phyloP scores from a whole-genome alignment of 2,888 invertebrate species.

The Belgica antarctica region DNA sequence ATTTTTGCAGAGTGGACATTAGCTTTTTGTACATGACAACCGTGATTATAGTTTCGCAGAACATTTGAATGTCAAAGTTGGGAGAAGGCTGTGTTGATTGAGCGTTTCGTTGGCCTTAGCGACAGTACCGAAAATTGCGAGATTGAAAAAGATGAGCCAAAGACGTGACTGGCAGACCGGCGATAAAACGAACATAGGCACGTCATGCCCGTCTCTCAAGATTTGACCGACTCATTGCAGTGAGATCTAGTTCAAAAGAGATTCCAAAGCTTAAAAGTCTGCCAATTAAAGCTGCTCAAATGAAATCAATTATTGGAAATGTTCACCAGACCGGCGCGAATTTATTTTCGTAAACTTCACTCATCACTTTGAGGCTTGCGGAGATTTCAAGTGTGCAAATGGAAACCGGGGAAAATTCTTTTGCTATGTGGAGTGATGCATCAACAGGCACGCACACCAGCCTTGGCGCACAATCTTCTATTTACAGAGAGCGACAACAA shows the following conservation, averaged over 20 bases:
- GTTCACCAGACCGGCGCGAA: too few relatives aligned
- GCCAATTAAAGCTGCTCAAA: constrained; percentile 2
- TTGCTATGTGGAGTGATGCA: neutral
- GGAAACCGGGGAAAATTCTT: neutral
- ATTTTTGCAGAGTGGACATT: neutral
- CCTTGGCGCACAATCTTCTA: constrained; percentile 12
- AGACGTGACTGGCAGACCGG: neutral
- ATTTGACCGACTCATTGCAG: too few relatives aligned
- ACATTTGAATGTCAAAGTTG: too few relatives aligned
- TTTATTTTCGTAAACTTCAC: too few relatives aligned
- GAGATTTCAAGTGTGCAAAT: neutral
- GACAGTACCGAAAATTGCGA: too few relatives aligned
- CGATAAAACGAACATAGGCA: neutral
- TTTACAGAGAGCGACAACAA: neutral
- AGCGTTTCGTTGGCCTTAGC: neutral
- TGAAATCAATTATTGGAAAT: neutral
- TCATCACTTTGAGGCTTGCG: too few relatives aligned
- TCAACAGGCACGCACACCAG: neutral
- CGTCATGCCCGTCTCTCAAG: neutral
- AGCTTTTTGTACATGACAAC: too few relatives aligned
- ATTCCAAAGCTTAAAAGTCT: too few relatives aligned
- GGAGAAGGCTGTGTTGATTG: too few relatives aligned
- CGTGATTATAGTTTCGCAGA: too few relatives aligned
- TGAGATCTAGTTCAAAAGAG: too few relatives aligned
- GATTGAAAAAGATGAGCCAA: neutral